Evolutionary conservation across 1,140 invertebrate genomes (phyloP).

Genomic region (Atopsyche davidsoni): DNA sequence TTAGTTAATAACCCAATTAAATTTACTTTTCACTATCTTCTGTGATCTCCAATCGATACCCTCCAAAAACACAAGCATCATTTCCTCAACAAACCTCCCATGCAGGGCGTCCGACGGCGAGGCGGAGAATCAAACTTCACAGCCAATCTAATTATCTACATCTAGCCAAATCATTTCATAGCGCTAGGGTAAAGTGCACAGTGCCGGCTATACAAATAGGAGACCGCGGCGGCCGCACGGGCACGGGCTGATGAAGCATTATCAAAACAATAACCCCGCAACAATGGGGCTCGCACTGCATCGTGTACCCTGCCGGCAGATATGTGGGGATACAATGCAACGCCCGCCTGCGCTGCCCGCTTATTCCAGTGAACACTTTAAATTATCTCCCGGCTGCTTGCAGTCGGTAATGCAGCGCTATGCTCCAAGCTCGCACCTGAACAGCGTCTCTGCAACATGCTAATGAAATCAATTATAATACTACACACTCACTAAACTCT

Average conservation of each 20-base stretch:
- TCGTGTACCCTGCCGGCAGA: no score
- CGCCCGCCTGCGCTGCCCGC: slow-evolving; percentile 1
- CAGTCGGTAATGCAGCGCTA: neutral
- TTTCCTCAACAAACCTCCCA: neutral
- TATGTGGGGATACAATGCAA: no score
- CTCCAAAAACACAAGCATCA: slow-evolving; percentile 1
- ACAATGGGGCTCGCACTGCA: slow-evolving; percentile 26
- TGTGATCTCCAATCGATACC: no score
- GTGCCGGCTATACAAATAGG: slow-evolving; percentile 18
- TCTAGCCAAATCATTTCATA: slow-evolving; percentile 22
- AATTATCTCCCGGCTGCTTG: slow-evolving; percentile 17
- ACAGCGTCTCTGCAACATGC: neutral
- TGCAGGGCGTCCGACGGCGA: neutral
- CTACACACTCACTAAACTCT: no score
- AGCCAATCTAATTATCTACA: slow-evolving; percentile 28
- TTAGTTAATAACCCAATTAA: no score
- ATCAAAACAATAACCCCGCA: slow-evolving; percentile 30
- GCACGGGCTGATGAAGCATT: slow-evolving; percentile 27
- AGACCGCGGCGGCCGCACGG: slow-evolving; percentile 1
- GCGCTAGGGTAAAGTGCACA: slow-evolving; percentile 2
- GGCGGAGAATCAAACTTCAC: slow-evolving; percentile 1
- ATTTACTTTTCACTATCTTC: no score
- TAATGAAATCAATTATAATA: no score
- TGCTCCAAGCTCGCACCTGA: neutral
- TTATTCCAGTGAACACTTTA: slow-evolving; percentile 19